A percentile compares a stretch with the other conserved stretches of the same genome.
Conservation (phyloP, 2,888 invertebrate species). For the Drosophila kanekoi region DNA sequence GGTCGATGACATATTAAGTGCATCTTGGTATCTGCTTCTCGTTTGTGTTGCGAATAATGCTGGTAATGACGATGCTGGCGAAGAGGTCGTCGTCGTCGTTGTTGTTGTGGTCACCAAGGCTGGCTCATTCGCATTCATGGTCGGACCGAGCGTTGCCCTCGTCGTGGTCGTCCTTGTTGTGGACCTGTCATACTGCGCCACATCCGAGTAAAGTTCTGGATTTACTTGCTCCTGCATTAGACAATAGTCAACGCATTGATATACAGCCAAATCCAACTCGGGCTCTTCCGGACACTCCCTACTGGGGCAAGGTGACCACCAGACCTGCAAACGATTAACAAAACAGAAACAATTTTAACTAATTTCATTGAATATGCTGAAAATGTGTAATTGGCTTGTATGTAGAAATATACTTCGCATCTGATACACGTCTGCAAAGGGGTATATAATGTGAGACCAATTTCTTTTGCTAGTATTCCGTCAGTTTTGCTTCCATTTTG, state of each 20-base stretch:
- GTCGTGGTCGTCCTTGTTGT: constrained; percentile 64
- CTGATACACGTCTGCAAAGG: too few species aligned
- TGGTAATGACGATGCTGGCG: constrained; percentile 64
- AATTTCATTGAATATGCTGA: constrained; percentile 11
- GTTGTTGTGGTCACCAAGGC: constrained; percentile 26
- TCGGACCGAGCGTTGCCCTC: constrained; percentile 38
- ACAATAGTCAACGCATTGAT: constrained; percentile 91
- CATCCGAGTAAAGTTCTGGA: constrained; percentile 73
- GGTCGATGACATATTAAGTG: constrained; percentile 84
- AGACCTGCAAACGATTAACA: constrained; percentile 86
- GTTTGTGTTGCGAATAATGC: constrained; percentile 75
- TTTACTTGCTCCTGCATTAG: constrained; percentile 86
- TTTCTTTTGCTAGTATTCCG: neutral
- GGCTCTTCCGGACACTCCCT: constrained; percentile 92
- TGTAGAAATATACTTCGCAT: too few species aligned
- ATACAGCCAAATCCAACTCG: constrained; percentile 90
- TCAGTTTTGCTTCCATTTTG: neutral
- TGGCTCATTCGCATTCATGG: constrained; percentile 63
- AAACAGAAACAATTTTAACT: constrained; percentile 3
- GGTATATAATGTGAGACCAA: too few species aligned
- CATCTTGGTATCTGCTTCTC: constrained; percentile 82
- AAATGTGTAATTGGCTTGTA: too few species aligned
- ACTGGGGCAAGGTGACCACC: constrained; percentile 94
- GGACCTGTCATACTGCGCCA: constrained; percentile 60
- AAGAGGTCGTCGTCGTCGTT: constrained; percentile 76